Evolutionary conservation across 2,113 vertebrate genomes (phyloP).

Genomic region (Morone chrysops): DNA sequence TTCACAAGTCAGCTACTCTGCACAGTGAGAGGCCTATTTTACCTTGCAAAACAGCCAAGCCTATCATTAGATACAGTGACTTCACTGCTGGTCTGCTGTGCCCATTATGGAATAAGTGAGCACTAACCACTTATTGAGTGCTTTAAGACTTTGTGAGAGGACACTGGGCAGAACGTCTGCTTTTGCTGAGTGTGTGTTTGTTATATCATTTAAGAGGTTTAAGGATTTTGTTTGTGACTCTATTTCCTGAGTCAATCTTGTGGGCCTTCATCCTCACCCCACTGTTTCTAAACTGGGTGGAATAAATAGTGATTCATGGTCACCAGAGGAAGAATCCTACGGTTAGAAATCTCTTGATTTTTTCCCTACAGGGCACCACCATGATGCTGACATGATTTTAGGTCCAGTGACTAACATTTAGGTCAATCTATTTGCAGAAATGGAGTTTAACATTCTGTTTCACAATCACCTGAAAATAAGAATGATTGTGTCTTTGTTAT

Average conservation of each 20-base stretch:
- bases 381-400: no score
- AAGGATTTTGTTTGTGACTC: slow-evolving; percentile 5
- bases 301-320: not conserved
- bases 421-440: no score
- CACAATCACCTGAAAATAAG: no score
- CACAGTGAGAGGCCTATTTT: slow-evolving; percentile 61
- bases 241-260: not conserved
- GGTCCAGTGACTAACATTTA: no score
- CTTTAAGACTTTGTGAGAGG: slow-evolving; percentile 36
- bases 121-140: slow-evolving; percentile 51
- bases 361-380: no score
- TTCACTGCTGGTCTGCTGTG: slow-evolving; percentile 60
- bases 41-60: slow-evolving; percentile 54
- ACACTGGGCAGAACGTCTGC: slow-evolving; percentile 33
- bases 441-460: no score
- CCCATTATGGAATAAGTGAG: slow-evolving; percentile 67
- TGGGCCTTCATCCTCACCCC: not conserved
- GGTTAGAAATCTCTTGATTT: not conserved
- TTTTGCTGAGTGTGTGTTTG: slow-evolving; percentile 20
- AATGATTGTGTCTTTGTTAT: no score
- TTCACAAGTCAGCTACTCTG: slow-evolving; percentile 41
- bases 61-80: slow-evolving; percentile 69
- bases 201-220: slow-evolving; percentile 20
- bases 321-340: no score
- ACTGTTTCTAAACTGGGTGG: not conserved